phyloP scores from a whole-genome alignment of 1,140 invertebrate species.

The Schlechtendalia chinensis region DNA sequence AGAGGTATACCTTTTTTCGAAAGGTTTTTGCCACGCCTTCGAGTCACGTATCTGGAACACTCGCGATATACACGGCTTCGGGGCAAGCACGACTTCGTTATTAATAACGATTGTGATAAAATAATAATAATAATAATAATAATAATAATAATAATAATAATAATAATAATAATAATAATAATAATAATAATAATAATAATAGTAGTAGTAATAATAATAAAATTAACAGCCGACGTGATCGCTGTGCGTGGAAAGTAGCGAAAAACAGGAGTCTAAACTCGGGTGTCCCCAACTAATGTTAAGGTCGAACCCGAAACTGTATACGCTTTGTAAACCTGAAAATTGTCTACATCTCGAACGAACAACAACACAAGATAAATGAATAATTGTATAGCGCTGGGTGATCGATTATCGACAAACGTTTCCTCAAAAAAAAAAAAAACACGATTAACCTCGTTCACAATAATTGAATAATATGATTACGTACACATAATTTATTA shows the following conservation, averaged over 20 bases:
- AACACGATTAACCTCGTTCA: not conserved
- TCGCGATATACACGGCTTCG: conserved; percentile 8
- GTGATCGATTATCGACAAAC: not conserved
- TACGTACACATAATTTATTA: not conserved
- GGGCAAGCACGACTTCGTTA: conserved; percentile 47
- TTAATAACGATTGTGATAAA: conserved; percentile 45
- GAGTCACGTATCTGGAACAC: conserved; percentile 47
- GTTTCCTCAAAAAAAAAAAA: conserved; percentile 7
- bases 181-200: too few species aligned
- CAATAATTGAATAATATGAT: too few species aligned
- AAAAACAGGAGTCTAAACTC: conserved; percentile 20
- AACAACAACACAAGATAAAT: too few species aligned
- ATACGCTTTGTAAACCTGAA: too few species aligned
- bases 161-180: too few species aligned
- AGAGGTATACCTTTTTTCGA: conserved; percentile 17
- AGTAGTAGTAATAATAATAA: not conserved
- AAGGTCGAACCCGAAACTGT: not conserved
- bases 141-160: conserved; percentile 33
- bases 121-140: conserved; percentile 5
- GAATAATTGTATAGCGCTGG: too few species aligned
- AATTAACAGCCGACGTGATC: not conserved
- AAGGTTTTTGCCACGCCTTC: conserved; percentile 40
- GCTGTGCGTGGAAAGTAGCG: not conserved
- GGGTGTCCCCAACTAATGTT: not conserved
- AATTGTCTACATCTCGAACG: too few species aligned